Percentiles rank a stretch among this genome's conserved stretches.
Evolutionary conservation across 1,140 invertebrate genomes (phyloP).

Genomic region (Luehdorfia chinensis): DNA sequence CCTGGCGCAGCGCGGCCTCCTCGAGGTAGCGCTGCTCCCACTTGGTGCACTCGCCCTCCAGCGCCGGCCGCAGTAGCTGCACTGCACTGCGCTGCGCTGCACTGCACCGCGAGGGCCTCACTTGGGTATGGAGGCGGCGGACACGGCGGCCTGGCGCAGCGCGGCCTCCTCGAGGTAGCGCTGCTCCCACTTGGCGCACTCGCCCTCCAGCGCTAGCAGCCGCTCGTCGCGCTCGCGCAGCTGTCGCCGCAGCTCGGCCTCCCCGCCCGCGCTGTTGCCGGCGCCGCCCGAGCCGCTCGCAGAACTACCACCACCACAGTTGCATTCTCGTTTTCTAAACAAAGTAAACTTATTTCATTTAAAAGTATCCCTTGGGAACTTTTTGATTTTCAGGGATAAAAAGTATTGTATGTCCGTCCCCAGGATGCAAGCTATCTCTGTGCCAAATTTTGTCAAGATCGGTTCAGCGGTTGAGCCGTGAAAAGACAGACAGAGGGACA

Average conservation of each 20-base stretch:
- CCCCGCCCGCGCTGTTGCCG: conserved; percentile 73
- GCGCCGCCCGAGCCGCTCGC: conserved; percentile 67
- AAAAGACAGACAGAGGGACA: too few species aligned
- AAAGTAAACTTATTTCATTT: background rate
- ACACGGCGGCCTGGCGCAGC: conserved; percentile 88
- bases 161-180: conserved; percentile 91
- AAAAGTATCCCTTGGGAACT: too few species aligned
- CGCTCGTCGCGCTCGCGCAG: conserved; percentile 88
- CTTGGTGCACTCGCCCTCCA: conserved; percentile 90
- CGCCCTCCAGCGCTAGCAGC: conserved; percentile 88
- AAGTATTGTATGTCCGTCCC: too few species aligned
- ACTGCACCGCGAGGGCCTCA: too few species aligned
- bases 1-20: conserved; percentile 89
- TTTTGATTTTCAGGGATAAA: too few species aligned
- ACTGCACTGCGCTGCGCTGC: too few species aligned
- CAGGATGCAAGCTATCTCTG: too few species aligned
- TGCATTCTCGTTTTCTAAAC: conserved; percentile 48
- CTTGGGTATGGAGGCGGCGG: conserved; percentile 91
- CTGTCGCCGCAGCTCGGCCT: conserved; percentile 81
- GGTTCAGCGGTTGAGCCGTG: too few species aligned
- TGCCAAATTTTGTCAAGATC: too few species aligned
- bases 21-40: conserved; percentile 94
- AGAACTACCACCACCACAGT: conserved; percentile 44
- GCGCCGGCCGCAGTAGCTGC: conserved; percentile 87
- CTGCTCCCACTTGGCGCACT: conserved; percentile 92